Evolutionary conservation across 1,140 invertebrate genomes (phyloP), one percentile per base, ranked within the genome.

Genomic region (Cheumatopsyche charites): DNA sequence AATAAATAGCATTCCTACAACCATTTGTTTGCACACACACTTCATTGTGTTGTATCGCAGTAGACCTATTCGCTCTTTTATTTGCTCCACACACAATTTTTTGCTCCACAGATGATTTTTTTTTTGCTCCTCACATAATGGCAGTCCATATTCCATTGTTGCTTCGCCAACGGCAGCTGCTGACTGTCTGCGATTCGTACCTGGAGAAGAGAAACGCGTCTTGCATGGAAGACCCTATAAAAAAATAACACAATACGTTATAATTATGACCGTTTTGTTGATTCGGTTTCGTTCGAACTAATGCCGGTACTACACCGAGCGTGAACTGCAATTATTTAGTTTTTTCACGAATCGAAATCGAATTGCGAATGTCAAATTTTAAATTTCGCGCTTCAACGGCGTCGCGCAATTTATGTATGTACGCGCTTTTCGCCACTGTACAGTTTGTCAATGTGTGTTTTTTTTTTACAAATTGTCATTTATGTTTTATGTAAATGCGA

Each of bases 101-200:
- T 19, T 52, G 43, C n/a, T n/a, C n/a, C n/a, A n/a, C n/a, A n/a
- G n/a, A 36, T 58, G 23, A 25, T 7, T 21, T 58, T 58, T 58
- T 55, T 58, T 58, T 58, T n/a, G n/a, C n/a, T n/a, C n/a, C n/a
- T n/a, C n/a, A n/a, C 21, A 58, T 58, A 13, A 23, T 58, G 21
- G 12, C 2, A 7, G 19, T 12, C 21, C 17, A n/a, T 58, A 25
- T 11, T 25, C 55, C 25, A 58, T 58, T 58, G 55, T 58, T 26
- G 12, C 23, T 9, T 1, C 15, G 15, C 62, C 29, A 41, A 41
- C 5, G 19, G 36, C 62, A 63, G 62, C 62, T 63, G 62, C 62
- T n/a, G 12, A 58, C 55, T 19, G 21, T 17, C 47, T 36, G 29
- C 3, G 3, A 52, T 52, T 52, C 21, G 23, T 58, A 58, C 55